phyloP scores from a whole-genome alignment of 2,797 vertebrate species.

The Microchirus variegatus region DNA sequence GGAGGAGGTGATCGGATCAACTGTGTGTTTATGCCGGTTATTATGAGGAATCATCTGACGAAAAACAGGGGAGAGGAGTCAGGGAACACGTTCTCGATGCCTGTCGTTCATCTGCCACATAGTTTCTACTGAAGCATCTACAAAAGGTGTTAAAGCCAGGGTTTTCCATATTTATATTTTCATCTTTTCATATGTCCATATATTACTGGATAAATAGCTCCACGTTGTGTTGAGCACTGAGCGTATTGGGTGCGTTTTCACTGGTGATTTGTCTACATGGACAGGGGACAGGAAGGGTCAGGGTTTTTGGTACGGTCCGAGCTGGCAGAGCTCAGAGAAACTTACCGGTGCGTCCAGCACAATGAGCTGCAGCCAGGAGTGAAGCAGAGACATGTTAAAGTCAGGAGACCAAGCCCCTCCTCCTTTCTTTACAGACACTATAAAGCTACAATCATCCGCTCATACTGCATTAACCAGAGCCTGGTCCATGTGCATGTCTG shows the following conservation, averaged over 20 bases:
- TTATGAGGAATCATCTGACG: too few relatives aligned
- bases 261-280: conserved; percentile 16
- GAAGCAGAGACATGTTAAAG: conserved; percentile 77
- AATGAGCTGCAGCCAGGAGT: conserved; percentile 90
- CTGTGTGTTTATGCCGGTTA: too few relatives aligned
- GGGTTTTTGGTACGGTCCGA: conserved; percentile 47
- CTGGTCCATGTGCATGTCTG: not conserved
- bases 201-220: too few relatives aligned
- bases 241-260: not conserved
- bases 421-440: not conserved
- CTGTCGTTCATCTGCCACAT: too few relatives aligned
- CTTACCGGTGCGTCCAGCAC: conserved; percentile 95
- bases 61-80: too few relatives aligned
- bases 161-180: too few relatives aligned
- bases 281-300: conserved; percentile 32
- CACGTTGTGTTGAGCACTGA: too few relatives aligned
- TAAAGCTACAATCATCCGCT: conserved; percentile 12
- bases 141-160: too few relatives aligned
- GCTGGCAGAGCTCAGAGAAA: conserved; percentile 65
- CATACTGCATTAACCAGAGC: not conserved
- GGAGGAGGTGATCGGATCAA: not conserved
- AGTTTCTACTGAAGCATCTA: too few relatives aligned
- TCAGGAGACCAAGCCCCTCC: conserved; percentile 68
- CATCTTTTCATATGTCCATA: too few relatives aligned
- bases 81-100: too few relatives aligned